Conservation (phyloP, 2,888 invertebrate genomes). For the Blera fallax region DNA sequence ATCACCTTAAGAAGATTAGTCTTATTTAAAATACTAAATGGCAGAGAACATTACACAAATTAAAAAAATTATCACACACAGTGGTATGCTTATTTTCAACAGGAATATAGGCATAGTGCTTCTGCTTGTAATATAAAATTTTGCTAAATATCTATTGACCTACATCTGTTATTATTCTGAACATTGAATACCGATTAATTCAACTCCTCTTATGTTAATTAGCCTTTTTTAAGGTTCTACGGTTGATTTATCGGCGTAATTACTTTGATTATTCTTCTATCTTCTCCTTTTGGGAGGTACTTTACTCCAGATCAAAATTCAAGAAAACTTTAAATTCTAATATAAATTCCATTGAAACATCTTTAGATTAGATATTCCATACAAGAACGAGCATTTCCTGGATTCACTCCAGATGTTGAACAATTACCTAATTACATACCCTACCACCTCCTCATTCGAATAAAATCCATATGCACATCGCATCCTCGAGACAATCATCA, state of each 20-base stretch:
- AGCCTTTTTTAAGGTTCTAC: neutral
- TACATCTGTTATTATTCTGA: too few species aligned
- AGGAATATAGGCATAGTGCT: too few species aligned
- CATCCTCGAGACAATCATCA: conserved; percentile 67
- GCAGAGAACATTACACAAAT: too few species aligned
- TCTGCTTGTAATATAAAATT: too few species aligned
- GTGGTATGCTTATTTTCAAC: too few species aligned
- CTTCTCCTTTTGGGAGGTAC: neutral
- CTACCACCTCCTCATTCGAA: neutral
- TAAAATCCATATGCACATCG: conserved; percentile 65
- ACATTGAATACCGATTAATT: neutral
- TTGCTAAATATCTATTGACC: too few species aligned
- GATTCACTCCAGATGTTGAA: conserved; percentile 56
- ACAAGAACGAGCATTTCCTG: conserved; percentile 20
- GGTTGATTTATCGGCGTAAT: neutral
- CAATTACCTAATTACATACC: conserved; percentile 65
- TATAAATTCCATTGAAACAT: neutral
- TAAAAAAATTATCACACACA: too few species aligned
- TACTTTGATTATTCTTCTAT: neutral
- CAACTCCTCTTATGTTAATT: neutral
- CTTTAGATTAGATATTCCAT: conserved; percentile 17
- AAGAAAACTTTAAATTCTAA: neutral
- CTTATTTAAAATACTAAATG: too few species aligned
- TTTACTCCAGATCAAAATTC: neutral
- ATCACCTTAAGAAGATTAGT: too few species aligned